Conservation (phyloP, 2,797 vertebrate genomes). For the Tadarida brasiliensis region DNA sequence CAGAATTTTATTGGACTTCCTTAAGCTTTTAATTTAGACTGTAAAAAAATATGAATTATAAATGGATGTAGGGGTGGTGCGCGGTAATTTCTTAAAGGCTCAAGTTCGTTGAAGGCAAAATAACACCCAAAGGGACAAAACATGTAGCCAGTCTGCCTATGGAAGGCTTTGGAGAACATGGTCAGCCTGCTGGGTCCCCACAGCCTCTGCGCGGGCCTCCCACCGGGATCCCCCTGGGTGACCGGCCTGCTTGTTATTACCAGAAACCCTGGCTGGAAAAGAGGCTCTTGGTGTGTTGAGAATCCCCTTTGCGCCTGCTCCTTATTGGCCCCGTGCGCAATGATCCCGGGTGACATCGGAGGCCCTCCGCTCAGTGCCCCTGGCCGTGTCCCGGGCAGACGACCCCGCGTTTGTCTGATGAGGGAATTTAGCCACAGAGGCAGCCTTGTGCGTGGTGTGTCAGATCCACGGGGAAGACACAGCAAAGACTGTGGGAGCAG, state of each 20-base stretch:
- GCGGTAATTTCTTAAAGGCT: background rate
- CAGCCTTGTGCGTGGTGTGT: background rate
- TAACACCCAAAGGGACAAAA: background rate
- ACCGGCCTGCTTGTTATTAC: background rate
- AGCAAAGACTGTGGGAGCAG: background rate
- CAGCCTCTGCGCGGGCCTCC: background rate
- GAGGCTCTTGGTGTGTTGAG: background rate
- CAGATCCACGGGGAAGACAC: background rate
- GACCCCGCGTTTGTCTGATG: background rate
- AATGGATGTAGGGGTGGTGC: background rate
- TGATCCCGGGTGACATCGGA: accelerated
- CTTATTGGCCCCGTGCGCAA: background rate
- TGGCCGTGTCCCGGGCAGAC: too few species aligned
- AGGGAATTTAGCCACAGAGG: background rate
- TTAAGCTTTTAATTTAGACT: constrained; percentile 22
- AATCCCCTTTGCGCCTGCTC: background rate
- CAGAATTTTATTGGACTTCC: background rate
- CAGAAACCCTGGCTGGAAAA: background rate
- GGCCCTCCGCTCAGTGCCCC: background rate
- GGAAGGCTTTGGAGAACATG: background rate
- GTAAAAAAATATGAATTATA: background rate
- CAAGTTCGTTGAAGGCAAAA: background rate
- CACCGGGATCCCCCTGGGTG: background rate
- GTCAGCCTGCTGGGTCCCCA: background rate
- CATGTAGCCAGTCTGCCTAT: background rate